Percentiles rank a stretch among this genome's conserved stretches.
These are phyloP conservation scores for Cosmorhoe ocellata DNA, from an alignment of 2,888 invertebrate genomes.

Conservation along the genomic window DNA sequence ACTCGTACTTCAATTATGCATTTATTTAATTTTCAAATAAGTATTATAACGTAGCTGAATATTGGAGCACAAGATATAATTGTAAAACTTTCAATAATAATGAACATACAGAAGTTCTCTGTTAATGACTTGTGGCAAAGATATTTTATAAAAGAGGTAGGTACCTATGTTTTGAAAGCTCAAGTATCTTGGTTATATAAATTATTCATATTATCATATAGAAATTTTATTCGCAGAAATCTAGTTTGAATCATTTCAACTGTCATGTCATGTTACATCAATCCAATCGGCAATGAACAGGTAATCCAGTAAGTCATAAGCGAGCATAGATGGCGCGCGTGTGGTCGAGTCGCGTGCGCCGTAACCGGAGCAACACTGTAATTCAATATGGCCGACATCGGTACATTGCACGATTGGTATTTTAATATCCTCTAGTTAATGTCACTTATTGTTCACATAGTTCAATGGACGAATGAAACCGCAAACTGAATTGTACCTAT, in stretches of 20 bases:
- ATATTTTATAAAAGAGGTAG: too few relatives aligned
- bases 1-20: too few relatives aligned
- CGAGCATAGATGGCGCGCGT: slow-evolving; percentile 73
- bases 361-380: slow-evolving; percentile 81
- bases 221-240: background rate
- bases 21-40: too few relatives aligned
- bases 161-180: too few relatives aligned
- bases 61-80: too few relatives aligned
- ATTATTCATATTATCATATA: too few relatives aligned
- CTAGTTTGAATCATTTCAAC: slow-evolving; percentile 18
- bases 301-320: slow-evolving; percentile 49
- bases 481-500: slow-evolving; percentile 33
- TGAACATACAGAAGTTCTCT: too few relatives aligned
- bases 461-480: slow-evolving; percentile 60
- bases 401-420: slow-evolving; percentile 77
- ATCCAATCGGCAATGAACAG: slow-evolving; percentile 41
- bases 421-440: slow-evolving; percentile 75
- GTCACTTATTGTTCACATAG: slow-evolving; percentile 78
- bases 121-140: too few relatives aligned
- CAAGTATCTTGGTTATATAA: too few relatives aligned
- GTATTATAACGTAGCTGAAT: too few relatives aligned
- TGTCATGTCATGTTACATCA: slow-evolving; percentile 37
- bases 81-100: too few relatives aligned
- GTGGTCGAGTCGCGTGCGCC: slow-evolving; percentile 79
- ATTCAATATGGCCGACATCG: slow-evolving; percentile 78